Conservation (phyloP, 2,113 vertebrate genomes). For the Zosterops pallidus region DNA sequence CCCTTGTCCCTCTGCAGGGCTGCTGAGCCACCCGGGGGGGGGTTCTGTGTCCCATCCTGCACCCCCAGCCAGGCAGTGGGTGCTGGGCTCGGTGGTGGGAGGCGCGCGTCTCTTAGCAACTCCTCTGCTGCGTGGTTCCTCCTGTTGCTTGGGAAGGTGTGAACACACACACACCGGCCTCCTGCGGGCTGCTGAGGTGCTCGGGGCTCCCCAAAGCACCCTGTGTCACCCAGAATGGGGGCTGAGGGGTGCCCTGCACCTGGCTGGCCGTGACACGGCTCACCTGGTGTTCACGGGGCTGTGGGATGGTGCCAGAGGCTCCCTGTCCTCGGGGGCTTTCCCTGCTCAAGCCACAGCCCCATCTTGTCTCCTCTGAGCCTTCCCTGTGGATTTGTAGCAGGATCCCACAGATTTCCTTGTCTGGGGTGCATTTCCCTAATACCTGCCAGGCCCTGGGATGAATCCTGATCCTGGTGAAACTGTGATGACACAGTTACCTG, state of each 20-base stretch:
- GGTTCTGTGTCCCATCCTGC: not conserved
- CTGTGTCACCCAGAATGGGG: rapidly evolving
- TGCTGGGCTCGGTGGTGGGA: not conserved
- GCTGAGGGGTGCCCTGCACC: rapidly evolving
- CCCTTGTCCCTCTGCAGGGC: rapidly evolving
- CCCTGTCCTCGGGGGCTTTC: rapidly evolving
- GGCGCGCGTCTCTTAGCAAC: conserved; percentile 55
- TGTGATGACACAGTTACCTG: not conserved
- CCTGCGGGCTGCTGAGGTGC: not conserved
- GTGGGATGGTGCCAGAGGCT: not conserved
- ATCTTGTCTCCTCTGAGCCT: not conserved
- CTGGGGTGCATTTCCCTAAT: not conserved
- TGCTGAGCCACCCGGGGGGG: rapidly evolving
- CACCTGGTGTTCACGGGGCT: not conserved
- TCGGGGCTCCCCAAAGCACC: rapidly evolving
- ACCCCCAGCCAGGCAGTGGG: not conserved
- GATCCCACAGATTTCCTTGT: not conserved
- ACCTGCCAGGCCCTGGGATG: not conserved
- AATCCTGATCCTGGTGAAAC: not conserved
- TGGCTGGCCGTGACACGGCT: rapidly evolving
- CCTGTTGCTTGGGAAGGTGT: not conserved
- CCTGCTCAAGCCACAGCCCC: not conserved
- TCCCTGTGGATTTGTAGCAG: not conserved
- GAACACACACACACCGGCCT: not conserved
- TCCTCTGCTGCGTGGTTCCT: not conserved